These are phyloP conservation scores for Phaenicophaeus curvirostris DNA, from an alignment of 2,797 vertebrate species.

Conservation along the genomic window DNA sequence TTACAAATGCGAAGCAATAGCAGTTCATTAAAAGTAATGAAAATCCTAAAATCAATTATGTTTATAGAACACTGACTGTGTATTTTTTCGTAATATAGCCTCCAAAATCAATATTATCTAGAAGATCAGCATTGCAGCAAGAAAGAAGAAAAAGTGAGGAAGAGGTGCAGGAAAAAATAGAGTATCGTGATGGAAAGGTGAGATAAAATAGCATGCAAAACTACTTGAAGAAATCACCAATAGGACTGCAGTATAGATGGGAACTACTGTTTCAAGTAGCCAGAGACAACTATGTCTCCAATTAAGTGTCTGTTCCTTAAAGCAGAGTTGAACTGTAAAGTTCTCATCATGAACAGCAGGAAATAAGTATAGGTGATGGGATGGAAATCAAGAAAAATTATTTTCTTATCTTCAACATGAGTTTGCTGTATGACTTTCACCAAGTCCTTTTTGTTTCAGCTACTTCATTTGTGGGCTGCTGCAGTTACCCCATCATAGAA, in stretches of 20 bases:
- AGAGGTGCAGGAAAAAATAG: slow-evolving; percentile 52
- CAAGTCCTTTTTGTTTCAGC: not conserved
- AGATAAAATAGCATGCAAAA: not conserved
- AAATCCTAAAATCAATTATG: not conserved
- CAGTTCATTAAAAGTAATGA: not conserved
- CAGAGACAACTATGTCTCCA: not conserved
- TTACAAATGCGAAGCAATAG: not conserved
- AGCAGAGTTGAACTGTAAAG: not conserved
- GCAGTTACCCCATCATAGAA: too few species aligned
- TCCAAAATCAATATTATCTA: not conserved
- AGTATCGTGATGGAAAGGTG: slow-evolving; percentile 65
- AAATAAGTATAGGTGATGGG: not conserved
- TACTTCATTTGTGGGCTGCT: not conserved
- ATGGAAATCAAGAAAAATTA: not conserved
- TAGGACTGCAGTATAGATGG: not conserved
- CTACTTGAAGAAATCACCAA: not conserved
- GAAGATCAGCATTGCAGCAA: not conserved
- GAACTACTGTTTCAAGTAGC: not conserved
- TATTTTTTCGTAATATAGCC: not conserved
- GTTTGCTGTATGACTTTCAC: not conserved
- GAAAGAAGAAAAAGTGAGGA: not conserved
- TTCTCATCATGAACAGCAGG: not conserved
- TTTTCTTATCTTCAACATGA: not conserved
- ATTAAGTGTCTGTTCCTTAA: not conserved
- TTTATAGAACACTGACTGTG: not conserved